phyloP scores from a whole-genome alignment of 2,888 invertebrate genomes.

The Acleris sparsana region DNA sequence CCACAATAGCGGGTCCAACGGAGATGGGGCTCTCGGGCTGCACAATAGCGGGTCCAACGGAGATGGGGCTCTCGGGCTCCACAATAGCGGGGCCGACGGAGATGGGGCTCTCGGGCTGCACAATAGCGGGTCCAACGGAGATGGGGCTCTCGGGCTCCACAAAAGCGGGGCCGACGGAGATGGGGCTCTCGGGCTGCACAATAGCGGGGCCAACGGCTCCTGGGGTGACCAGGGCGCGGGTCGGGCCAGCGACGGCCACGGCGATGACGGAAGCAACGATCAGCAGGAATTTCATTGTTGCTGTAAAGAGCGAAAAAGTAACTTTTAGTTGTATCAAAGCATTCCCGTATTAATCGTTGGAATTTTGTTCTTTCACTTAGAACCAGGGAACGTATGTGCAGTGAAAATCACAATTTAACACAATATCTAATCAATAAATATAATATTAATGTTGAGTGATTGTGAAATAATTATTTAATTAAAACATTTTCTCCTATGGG shows the following conservation, averaged over 20 bases:
- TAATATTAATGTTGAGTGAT: too few relatives aligned
- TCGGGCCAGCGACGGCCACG: slow-evolving; percentile 51
- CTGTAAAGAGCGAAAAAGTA: slow-evolving; percentile 6
- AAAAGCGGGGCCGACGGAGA: slow-evolving; percentile 23
- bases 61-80: slow-evolving; percentile 20
- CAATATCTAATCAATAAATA: too few relatives aligned
- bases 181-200: slow-evolving; percentile 20
- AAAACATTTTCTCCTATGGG: too few relatives aligned
- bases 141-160: not conserved
- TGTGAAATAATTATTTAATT: too few relatives aligned
- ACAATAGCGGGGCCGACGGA: slow-evolving; percentile 39
- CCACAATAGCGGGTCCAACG: not conserved
- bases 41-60: slow-evolving; percentile 19
- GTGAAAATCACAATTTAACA: too few relatives aligned
- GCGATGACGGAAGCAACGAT: slow-evolving; percentile 50
- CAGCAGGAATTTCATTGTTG: slow-evolving; percentile 51
- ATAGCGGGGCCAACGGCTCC: slow-evolving; percentile 41
- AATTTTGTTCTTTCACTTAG: too few relatives aligned
- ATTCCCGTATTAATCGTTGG: too few relatives aligned
- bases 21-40: slow-evolving; percentile 24
- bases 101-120: slow-evolving; percentile 20
- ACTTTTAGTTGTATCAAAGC: too few relatives aligned
- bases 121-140: slow-evolving; percentile 39
- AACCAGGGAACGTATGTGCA: too few relatives aligned
- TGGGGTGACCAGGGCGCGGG: slow-evolving; percentile 42